Evolutionary conservation across 2,888 invertebrate genomes (phyloP), one percentile per base, ranked within the genome.

Genomic region (Mythimna ferrago): DNA sequence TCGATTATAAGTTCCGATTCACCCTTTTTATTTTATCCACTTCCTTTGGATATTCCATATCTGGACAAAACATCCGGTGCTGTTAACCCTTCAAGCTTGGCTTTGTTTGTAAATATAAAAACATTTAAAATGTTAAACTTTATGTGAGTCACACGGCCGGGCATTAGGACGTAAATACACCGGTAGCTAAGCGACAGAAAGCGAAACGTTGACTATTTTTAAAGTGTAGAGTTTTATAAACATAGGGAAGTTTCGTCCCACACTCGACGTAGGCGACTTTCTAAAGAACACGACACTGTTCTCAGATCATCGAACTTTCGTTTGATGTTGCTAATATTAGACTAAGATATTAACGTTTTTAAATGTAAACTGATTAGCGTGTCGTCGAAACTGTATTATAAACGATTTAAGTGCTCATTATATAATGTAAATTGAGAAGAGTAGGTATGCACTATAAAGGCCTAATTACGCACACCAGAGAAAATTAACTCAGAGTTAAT

Each of bases 61-160:
- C 89, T 90, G 92, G 88, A 80, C 87, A 89, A 88, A 88, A 90
- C 93, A 91, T 95, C 95, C 95, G 94, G 94, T 92, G 92, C 86
- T 90, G 90, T 92, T 91, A 92, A 93, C 93, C 92, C 92, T 88
- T 86, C 80, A 80, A 80, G 86, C 78, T 69, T 80, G 81, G 90
- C 92, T 94, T 94, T 94, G 94, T 94, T 94, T 94, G 93, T 94
- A 94, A 94, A 95, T 94, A 94, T 81, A 82, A 82, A 87, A 88
- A 90, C 89, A 90, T 89, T 91, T 92, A 90, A 93, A 93, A 94
- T 93, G 92, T 91, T 91, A 92, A 92, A 85, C 86, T 76, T 79
- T 88, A 89, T 90, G 91, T 94, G 94, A 93, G 88, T 92, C 92
- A 91, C 87, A 73, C 64, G 60, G 51, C 70, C 48, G 57, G 51